These are phyloP conservation scores for Podargus strigoides DNA, from an alignment of 2,797 vertebrate genomes.

Conservation along the genomic window DNA sequence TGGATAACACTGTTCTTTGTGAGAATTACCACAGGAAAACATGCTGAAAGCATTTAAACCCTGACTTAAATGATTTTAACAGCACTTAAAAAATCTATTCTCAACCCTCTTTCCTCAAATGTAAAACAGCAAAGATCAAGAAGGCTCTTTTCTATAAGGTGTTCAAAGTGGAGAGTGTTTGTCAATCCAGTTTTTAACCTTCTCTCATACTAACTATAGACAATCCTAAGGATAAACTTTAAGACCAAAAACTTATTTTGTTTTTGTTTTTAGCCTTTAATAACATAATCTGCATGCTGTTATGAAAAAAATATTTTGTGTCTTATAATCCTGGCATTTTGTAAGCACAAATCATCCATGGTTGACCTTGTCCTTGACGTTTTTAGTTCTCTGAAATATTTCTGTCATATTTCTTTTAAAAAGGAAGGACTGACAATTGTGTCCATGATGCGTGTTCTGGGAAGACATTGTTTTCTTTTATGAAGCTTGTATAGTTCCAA, in stretches of 20 bases:
- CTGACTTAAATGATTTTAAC: not conserved
- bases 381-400: not conserved
- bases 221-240: not conserved
- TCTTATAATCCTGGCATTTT: not conserved
- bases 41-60: not conserved
- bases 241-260: not conserved
- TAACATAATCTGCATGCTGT: not conserved
- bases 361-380: not conserved
- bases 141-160: not conserved
- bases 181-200: not conserved
- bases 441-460: not conserved
- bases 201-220: not conserved
- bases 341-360: not conserved
- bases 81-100: not conserved
- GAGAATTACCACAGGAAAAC: not conserved
- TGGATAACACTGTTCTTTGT: not conserved
- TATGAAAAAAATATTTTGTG: not conserved
- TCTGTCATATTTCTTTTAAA: not conserved
- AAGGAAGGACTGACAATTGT: not conserved
- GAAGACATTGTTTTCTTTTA: not conserved
- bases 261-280: not conserved
- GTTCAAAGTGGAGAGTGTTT: not conserved
- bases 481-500: not conserved
- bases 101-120: not conserved
- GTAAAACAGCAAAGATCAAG: not conserved